A percentile compares a stretch with the other conserved stretches of the same genome.
Conservation (phyloP, 2,888 invertebrate genomes). For the Limenitis camilla region DNA sequence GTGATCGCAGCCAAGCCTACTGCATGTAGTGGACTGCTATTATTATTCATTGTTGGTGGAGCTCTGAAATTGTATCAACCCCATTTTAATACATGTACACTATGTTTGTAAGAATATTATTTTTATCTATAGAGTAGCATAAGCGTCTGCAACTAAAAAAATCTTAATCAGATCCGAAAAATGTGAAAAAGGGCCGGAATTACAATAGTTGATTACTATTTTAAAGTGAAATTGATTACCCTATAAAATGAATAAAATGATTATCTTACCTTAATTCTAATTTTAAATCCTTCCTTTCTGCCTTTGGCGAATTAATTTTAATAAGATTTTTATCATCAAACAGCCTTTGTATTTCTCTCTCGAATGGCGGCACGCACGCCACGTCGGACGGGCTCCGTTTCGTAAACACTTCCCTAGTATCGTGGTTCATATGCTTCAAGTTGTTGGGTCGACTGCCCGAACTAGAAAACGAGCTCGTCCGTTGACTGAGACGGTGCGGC, state of each 20-base stretch:
- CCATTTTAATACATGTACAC: not conserved
- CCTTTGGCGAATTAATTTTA: slow-evolving; percentile 76
- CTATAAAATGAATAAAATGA: too few relatives aligned
- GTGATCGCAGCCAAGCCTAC: slow-evolving; percentile 86
- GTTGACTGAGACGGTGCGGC: slow-evolving; percentile 46
- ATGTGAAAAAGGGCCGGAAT: too few relatives aligned
- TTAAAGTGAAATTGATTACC: too few relatives aligned
- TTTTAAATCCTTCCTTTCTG: slow-evolving; percentile 76
- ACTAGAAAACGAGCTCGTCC: slow-evolving; percentile 71
- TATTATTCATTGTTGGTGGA: slow-evolving; percentile 67
- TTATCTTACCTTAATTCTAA: slow-evolving; percentile 66
- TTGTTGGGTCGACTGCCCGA: slow-evolving; percentile 69
- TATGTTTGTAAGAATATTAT: not conserved
- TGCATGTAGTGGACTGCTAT: slow-evolving; percentile 78
- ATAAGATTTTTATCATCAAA: slow-evolving; percentile 81
- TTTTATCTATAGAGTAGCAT: too few relatives aligned
- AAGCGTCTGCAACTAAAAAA: too few relatives aligned
- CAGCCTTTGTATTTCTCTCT: slow-evolving; percentile 85
- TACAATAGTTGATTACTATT: too few relatives aligned
- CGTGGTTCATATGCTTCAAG: slow-evolving; percentile 70
- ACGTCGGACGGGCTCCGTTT: slow-evolving; percentile 68
- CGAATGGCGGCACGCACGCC: slow-evolving; percentile 79
- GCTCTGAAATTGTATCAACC: slow-evolving; percentile 32
- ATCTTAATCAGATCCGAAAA: too few relatives aligned
- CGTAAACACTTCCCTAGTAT: slow-evolving; percentile 59